phyloP scores from a whole-genome alignment of 2,797 vertebrate species.

The Gymnodraco acuticeps region DNA sequence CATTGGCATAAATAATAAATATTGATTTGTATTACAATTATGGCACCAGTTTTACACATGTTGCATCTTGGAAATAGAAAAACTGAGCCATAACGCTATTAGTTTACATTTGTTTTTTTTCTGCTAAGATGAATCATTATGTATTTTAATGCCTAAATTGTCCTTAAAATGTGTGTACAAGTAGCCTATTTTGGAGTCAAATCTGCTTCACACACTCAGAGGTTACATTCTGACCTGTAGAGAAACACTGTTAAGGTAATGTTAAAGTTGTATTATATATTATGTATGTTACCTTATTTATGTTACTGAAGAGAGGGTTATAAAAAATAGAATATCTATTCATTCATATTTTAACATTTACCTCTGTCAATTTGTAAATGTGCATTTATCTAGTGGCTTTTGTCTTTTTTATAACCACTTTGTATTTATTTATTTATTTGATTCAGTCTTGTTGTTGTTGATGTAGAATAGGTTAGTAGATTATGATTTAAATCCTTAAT shows the following conservation, averaged over 20 bases:
- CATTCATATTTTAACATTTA: too few relatives aligned
- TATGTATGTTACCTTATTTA: too few relatives aligned
- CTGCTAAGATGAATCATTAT: background rate
- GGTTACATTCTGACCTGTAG: too few relatives aligned
- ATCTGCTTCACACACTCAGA: background rate
- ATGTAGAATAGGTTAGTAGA: constrained; percentile 12
- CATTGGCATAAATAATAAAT: background rate
- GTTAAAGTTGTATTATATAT: too few relatives aligned
- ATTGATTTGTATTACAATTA: background rate
- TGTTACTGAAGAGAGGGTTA: too few relatives aligned
- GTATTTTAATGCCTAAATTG: background rate
- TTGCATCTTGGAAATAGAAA: background rate
- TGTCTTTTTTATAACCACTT: too few relatives aligned
- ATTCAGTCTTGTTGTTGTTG: background rate
- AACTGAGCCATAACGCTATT: background rate
- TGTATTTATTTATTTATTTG: too few relatives aligned
- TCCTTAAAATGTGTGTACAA: background rate
- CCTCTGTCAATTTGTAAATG: too few relatives aligned
- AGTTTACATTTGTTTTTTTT: background rate
- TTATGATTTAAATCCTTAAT: background rate
- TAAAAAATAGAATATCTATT: too few relatives aligned
- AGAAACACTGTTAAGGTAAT: too few relatives aligned
- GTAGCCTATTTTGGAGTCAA: constrained; percentile 2
- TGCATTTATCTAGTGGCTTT: too few relatives aligned
- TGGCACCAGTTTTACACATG: background rate